A percentile compares a stretch with the other conserved stretches of the same genome.
These are phyloP conservation scores for Stigmatopora argus DNA, from an alignment of 2,113 vertebrate species.

Conservation along the genomic window DNA sequence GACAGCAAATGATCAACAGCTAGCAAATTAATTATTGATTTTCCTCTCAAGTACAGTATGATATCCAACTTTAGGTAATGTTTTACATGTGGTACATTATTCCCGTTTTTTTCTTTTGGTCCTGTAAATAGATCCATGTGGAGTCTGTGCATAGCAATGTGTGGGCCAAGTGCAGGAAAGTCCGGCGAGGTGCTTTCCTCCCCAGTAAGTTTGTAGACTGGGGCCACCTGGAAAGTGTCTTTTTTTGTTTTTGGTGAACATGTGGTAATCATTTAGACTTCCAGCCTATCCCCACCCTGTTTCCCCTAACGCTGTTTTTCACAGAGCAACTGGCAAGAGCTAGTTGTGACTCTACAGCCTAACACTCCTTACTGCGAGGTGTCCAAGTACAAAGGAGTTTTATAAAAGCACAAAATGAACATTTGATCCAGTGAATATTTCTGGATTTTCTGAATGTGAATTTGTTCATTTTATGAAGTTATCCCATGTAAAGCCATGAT, in stretches of 20 bases:
- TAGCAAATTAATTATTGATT: neutral
- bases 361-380: slow-evolving; percentile 14
- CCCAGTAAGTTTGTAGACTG: slow-evolving; percentile 13
- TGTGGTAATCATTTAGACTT: slow-evolving; percentile 72
- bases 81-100: slow-evolving; percentile 30
- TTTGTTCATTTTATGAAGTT: neutral
- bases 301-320: slow-evolving; percentile 53
- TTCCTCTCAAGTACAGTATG: neutral
- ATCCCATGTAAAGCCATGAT: neutral
- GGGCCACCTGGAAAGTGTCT: slow-evolving; percentile 45
- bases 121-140: slow-evolving; percentile 62
- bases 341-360: slow-evolving; percentile 42
- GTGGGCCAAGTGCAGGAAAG: slow-evolving; percentile 63
- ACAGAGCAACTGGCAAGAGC: slow-evolving; percentile 49
- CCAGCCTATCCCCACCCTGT: slow-evolving; percentile 62
- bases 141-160: slow-evolving; percentile 39
- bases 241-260: slow-evolving; percentile 54
- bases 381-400: slow-evolving; percentile 10
- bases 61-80: slow-evolving; percentile 35
- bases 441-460: neutral
- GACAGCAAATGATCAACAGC: neutral
- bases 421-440: neutral
- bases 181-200: slow-evolving; percentile 41
- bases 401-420: neutral
- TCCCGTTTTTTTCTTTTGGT: neutral